Evolutionary conservation across 2,888 invertebrate genomes (phyloP), one percentile per base, ranked within the genome.

Genomic region (Tigriopus californicus): DNA sequence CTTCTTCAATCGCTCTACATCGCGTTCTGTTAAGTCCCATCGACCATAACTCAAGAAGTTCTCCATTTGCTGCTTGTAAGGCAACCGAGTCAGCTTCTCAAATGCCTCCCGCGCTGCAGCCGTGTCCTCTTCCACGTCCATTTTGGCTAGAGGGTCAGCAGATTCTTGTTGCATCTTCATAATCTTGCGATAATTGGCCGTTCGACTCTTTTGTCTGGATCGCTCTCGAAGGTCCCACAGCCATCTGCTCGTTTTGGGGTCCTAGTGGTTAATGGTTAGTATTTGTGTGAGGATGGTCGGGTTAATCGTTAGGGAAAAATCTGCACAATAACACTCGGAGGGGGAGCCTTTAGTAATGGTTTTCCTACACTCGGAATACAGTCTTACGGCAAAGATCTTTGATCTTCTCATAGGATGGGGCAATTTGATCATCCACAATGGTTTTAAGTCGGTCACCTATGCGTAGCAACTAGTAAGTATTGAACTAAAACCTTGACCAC

Each of bases 241-340:
- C 79, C 85, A 89, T 67, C 90, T 88, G 13, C 89, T 87, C 70
- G 90, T 80, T 74, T 88, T 87, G 1, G 88, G 85, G 73, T 90
- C 87, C 82, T 82, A 63, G 12, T 15, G 15, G 52, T 51, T 52
- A 53, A 53, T 53, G 49, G 22, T n/a, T 22, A 18, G 15, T 22
- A n/a, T 6, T n/a, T n/a, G n/a, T n/a, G 42, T n/a, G n/a, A 42
- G 42, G 42, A n/a, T 11, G 42, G 42, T 42, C 4, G 46, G 3
- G 46, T 46, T 46, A 46, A 5, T 46, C 4, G 2, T 15, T 25
- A 18, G n/a, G 20, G 18, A 33, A 5, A 6, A n/a, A 44, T 44
- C 15, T 3, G 3, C n/a, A 54, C n/a, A 42, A 6, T 18, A 57
- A 41, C 18, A 15, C 33, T 22, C 4, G 15, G 22, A 41, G 55